Evolutionary conservation across 2,113 vertebrate species (phyloP).

Genomic region (Prochilodus magdalenae): DNA sequence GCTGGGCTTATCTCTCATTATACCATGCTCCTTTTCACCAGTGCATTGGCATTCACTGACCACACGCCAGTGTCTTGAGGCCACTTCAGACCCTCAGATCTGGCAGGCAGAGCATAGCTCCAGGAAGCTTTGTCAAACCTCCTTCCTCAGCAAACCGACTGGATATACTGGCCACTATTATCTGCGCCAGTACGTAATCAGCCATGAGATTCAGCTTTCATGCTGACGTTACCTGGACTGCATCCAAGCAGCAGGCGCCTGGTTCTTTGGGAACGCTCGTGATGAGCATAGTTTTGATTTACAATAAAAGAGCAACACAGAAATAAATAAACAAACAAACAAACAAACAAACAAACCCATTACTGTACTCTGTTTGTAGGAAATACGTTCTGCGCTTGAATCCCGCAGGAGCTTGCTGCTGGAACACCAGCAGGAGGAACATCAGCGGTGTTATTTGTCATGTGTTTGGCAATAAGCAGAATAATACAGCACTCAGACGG

Average conservation of each 20-base stretch:
- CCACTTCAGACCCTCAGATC: constrained; percentile 36
- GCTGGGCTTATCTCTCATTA: too few relatives aligned
- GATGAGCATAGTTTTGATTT: constrained; percentile 58
- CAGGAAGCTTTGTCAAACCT: constrained; percentile 51
- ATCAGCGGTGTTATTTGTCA: not conserved
- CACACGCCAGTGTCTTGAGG: constrained; percentile 18
- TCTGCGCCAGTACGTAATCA: constrained; percentile 48
- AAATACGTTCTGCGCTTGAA: not conserved
- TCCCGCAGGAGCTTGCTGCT: not conserved
- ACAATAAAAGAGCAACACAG: not conserved
- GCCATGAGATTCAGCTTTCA: constrained; percentile 60
- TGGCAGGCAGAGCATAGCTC: constrained; percentile 40
- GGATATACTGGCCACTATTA: constrained; percentile 59
- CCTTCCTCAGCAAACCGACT: constrained; percentile 56
- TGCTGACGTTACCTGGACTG: constrained; percentile 63
- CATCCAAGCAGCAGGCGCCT: constrained; percentile 43
- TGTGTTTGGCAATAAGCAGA: not conserved
- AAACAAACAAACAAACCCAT: not conserved
- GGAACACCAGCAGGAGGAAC: not conserved
- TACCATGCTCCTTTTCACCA: not conserved
- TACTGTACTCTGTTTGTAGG: not conserved
- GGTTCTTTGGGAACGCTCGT: not conserved
- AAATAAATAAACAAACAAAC: not conserved
- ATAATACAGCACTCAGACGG: constrained; percentile 6
- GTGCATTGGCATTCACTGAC: not conserved